Base-by-base conservation (phyloP, 35 echinoderm and acorn worm species). In the Heliocidaris erythrogramma region DNA sequence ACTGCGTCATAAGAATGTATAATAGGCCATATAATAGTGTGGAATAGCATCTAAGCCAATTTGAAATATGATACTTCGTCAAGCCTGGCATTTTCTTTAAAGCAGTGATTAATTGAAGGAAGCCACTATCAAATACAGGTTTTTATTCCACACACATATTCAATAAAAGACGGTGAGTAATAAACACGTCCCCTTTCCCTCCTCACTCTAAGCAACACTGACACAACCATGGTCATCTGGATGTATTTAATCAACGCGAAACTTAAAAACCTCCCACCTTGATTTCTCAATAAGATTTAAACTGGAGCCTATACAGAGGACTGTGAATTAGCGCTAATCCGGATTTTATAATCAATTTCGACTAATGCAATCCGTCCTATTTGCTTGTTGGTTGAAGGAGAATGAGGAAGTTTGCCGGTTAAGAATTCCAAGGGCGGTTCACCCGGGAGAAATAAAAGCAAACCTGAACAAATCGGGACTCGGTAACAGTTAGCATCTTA, bases 211-310 rank as follows among this genome's bases (percentile, higher is more conserved):
- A 78, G 24, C 65, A 14, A 60, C 59, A 18, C 59, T 78, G 65
- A 21, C 65, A 78, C 65, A 7, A 9, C 21, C 65, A 78, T 78
- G 65, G 65, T 4, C 65, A 78, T 24, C 21, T 78, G 65, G 65
- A 78, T 78, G 65, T n/a, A 78, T 78, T 78, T 78, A 78, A 78
- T 78, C 65, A 78, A 78, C 21, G 18, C 65, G 65, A 78, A 69
- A 78, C 27, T 78, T n/a, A 78, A 78, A 78, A 78, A 27, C 65
- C 65, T 78, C 27, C 65, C 65, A 17, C 65, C 27, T 78, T 7
- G 65, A 78, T 78, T 78, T 78, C 65, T 78, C 27, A 78, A 78
- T 78, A 78, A 78, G 65, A 78, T 78, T 78, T 24, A 78, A 78
- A 78, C 18, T 78, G 65, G 65, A n/a, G 65, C 65, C 65, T 18